Evolutionary conservation across 2,888 invertebrate species (phyloP), one percentile per base, ranked within the genome.

Genomic region (Callyntrura guangdongensis): DNA sequence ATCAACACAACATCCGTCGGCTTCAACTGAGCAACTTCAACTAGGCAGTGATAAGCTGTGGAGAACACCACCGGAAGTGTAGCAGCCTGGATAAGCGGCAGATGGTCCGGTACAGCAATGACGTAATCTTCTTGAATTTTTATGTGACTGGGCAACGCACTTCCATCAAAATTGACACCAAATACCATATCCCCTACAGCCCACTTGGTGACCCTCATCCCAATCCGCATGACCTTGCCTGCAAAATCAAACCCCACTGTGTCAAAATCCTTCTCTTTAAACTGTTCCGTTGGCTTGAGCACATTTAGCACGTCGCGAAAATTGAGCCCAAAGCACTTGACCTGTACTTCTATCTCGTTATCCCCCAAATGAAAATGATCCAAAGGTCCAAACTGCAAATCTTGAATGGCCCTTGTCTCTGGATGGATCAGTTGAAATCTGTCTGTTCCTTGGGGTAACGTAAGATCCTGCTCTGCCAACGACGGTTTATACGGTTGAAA

Each of bases 261-360:
- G 36, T 91, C 74, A 9, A 85, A 47, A 17, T 82, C 77, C 8
- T n/a, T 56, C n/a, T 59, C 4, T 5, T 81, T 74, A 64, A 92
- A 92, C 20, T 90, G 49, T 14, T 74, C 84, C 5, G 74, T 53
- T 8, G 92, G 92, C 45, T 92, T 92, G 11, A 92, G 20, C 1
- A 92, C 81, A 22, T 72, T 88, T 8, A 92, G 81, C 4, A 92
- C 72, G 49, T 92, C 92, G 6, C 90, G 64, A 22, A 92, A 92
- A 47, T 92, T 92, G 0, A 92, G 56, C 12, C 90, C 90, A 25
- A 69, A 92, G 6, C 85, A 59, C 36, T 88, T 88, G 5, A 92
- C 82, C 12, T 77, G 72, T 17, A 90, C 49, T 64, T 92, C 92
- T 3, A 92, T 77, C 17, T 92, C 86, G 0, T 69, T 22, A 0